Percentiles rank a stretch among this genome's conserved stretches.
These are phyloP conservation scores for Anthoscopus minutus DNA, from an alignment of 2,113 vertebrate species.

Conservation along the genomic window DNA sequence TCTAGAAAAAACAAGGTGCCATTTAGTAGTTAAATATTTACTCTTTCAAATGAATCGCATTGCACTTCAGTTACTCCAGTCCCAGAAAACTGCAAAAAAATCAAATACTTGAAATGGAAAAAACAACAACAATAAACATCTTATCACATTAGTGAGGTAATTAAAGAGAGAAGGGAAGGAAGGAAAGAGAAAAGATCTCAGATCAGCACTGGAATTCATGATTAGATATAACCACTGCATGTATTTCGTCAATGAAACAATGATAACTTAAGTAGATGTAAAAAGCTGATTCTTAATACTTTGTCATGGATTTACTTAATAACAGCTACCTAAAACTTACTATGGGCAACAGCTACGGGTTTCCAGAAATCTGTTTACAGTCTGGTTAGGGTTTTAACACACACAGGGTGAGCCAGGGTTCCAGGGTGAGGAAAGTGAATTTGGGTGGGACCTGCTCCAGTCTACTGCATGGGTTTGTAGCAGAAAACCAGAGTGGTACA, in stretches of 20 bases:
- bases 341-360: background rate
- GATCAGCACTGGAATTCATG: background rate
- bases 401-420: background rate
- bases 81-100: background rate
- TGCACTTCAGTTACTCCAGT: background rate
- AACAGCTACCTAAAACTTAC: background rate
- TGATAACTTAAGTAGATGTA: background rate
- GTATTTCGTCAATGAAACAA: background rate
- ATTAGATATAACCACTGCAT: background rate
- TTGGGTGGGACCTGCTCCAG: background rate
- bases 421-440: background rate
- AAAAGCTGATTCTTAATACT: background rate
- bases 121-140: background rate
- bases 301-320: background rate
- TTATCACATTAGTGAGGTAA: background rate
- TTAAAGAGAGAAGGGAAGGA: background rate
- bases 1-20: background rate
- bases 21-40: constrained; percentile 40
- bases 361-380: background rate
- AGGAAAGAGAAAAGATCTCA: background rate
- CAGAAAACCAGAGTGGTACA: background rate
- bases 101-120: background rate
- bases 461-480: background rate
- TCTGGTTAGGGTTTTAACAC: background rate
- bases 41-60: background rate